Base-by-base conservation (phyloP, 2,888 invertebrate genomes). In the Hipparchia semele region DNA sequence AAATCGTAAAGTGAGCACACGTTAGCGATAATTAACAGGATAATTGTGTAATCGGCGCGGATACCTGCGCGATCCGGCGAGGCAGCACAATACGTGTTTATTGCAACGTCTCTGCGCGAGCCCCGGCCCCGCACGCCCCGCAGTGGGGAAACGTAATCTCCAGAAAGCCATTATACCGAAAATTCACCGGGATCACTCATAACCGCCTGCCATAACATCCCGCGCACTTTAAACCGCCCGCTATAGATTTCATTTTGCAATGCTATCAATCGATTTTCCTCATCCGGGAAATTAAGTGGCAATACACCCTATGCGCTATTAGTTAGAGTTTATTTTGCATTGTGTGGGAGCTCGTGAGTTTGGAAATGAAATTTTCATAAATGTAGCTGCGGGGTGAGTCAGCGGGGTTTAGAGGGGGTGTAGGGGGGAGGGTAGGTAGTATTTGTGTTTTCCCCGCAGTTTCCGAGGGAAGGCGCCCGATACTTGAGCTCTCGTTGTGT, bases 311-410 rank as follows among this genome's bases (percentile, higher is more conserved):
- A 85, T 80, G 82, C 76, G 82, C 83, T 85, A 75, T 83, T 77
- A 45, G 84, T 87, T 90, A 93, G 83, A 86, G 92, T 88, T 86
- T 86, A 88, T 85, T 90, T 91, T 89, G 80, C 88, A 85, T 84
- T 86, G 90, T 77, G 79, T 75, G 80, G 78, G 2, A 78, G 80
- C 74, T 64, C 74, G 80, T 76, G 80, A 82, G 86, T 87, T 91
- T 90, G 88, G 87, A 92, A 93, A 94, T 94, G 90, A 91, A 91
- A 92, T 90, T 92, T 92, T 90, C 92, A 92, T 92, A 92, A 92
- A 88, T 88, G 88, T 86, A 82, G 78, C 81, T 77, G 78, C 75
- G 77, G 76, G 76, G 78, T 74, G 79, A 77, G 83, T 78, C 80
- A 78, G 65, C 65, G 71, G 77, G 79, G 65, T 75, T 78, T 67